phyloP scores from a whole-genome alignment of 2,797 vertebrate genomes.

The Alca torda region DNA sequence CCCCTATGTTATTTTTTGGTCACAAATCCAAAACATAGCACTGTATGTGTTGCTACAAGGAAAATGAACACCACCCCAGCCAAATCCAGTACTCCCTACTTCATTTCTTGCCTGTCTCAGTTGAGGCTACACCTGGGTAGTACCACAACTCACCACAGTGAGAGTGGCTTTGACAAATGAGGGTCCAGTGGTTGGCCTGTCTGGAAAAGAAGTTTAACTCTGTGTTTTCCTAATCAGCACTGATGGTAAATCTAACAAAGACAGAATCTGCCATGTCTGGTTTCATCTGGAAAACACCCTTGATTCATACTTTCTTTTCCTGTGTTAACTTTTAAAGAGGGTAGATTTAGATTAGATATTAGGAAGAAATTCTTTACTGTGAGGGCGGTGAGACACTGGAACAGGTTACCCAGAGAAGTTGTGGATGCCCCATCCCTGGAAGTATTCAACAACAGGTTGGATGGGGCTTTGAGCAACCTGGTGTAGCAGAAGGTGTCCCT shows the following conservation, averaged over 20 bases:
- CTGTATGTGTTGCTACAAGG: too few relatives aligned
- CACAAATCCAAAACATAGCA: not conserved
- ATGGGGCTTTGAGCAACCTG: too few relatives aligned
- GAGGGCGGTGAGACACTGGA: too few relatives aligned
- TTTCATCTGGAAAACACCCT: not conserved
- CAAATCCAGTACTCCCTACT: not conserved
- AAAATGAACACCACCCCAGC: not conserved
- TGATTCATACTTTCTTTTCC: not conserved
- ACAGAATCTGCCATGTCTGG: not conserved
- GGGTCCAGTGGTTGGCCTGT: not conserved
- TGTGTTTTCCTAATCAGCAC: not conserved
- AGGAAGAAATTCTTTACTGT: too few relatives aligned
- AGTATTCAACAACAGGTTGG: too few relatives aligned
- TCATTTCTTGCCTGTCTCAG: not conserved
- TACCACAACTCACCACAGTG: not conserved
- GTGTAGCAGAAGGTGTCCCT: too few relatives aligned
- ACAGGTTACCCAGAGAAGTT: too few relatives aligned
- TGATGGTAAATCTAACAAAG: not conserved
- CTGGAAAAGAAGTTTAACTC: not conserved
- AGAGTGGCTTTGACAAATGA: not conserved
- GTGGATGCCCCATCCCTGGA: too few relatives aligned
- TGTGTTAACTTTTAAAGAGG: not conserved
- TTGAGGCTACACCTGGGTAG: not conserved
- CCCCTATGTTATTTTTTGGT: not conserved
- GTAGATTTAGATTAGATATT: too few relatives aligned